phyloP scores from a whole-genome alignment of 2,797 vertebrate species.

The Scarus forsteni region DNA sequence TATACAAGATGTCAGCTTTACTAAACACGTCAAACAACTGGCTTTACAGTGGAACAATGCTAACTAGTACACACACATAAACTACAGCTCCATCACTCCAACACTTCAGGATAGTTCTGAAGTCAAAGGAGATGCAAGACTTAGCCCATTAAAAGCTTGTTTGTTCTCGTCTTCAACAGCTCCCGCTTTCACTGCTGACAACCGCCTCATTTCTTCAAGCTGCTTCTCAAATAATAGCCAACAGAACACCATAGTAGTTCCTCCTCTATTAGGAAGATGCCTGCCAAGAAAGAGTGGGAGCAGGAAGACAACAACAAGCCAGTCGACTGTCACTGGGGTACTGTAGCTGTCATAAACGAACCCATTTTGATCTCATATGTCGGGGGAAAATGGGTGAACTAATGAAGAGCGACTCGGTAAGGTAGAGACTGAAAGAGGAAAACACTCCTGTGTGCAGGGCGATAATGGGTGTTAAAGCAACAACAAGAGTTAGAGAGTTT shows the following conservation, averaged over 20 bases:
- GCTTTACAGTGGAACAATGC: no score
- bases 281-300: constrained; percentile 36
- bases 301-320: constrained; percentile 21
- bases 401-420: constrained; percentile 24
- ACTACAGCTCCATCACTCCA: not conserved
- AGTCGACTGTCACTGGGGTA: constrained; percentile 17
- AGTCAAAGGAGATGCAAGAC: constrained; percentile 41
- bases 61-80: not conserved
- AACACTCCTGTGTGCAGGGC: constrained; percentile 3
- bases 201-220: constrained; percentile 39
- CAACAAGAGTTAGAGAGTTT: not conserved
- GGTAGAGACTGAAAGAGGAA: constrained; percentile 8
- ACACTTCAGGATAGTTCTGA: not conserved
- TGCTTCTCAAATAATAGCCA: constrained; percentile 61
- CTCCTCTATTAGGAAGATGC: constrained; percentile 47
- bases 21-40: no score
- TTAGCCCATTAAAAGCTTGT: constrained; percentile 59
- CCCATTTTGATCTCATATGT: constrained; percentile 24
- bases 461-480: constrained; percentile 14
- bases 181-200: constrained; percentile 62
- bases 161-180: constrained; percentile 50
- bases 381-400: constrained; percentile 4
- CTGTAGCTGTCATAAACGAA: constrained; percentile 26
- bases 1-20: no score
- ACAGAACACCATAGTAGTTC: constrained; percentile 33